Evolutionary conservation across 2,888 invertebrate genomes (phyloP), one percentile per base, ranked within the genome.

Genomic region (Coelinius sp.): DNA sequence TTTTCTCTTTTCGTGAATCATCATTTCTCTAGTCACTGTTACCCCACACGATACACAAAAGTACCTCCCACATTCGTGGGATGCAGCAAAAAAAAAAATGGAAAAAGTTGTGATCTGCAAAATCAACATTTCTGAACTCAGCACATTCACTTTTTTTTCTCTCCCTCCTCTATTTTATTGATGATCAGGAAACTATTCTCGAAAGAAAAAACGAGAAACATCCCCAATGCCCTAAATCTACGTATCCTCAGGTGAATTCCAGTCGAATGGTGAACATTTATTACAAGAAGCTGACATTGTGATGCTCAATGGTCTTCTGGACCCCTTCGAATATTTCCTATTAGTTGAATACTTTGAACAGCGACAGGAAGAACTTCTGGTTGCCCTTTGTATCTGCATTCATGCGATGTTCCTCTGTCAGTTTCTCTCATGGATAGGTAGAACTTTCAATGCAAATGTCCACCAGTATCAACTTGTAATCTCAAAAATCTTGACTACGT

Each of bases 331-430:
- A 59, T 59, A 10, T 35, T 59, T 59, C 31, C 59, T 59, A 59
- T 59, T 59, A 59, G 20, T n/a, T 25, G 35, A 59, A 31, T 59
- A 35, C 31, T 31, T 31, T 35, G 31, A 59, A 59, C 31, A 31
- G 27, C 31, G n/a, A 31, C 24, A 27, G 31, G 35, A 31, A 14
- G 20, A 35, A 31, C 17, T 1, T 59, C 20, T 7, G 10, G 3
- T 3, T 35, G 12, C 31, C 27, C 35, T 59, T 59, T 59, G 59
- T 59, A 35, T 35, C 35, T 31, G 20, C 59, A 59, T 35, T 35
- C 35, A 59, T 35, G 35, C 14, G 59, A 35, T 59, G 59, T 31
- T 31, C 17, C 35, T 49, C 14, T 31, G 31, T 59, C 35, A 59
- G 59, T 35, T 6, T 14, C 10, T 20, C 59, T 31, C 8, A 59